Percentiles rank a stretch among this genome's conserved stretches.
Evolutionary conservation across 2,888 invertebrate species (phyloP).

Genomic region (Sarcophaga subvicina): DNA sequence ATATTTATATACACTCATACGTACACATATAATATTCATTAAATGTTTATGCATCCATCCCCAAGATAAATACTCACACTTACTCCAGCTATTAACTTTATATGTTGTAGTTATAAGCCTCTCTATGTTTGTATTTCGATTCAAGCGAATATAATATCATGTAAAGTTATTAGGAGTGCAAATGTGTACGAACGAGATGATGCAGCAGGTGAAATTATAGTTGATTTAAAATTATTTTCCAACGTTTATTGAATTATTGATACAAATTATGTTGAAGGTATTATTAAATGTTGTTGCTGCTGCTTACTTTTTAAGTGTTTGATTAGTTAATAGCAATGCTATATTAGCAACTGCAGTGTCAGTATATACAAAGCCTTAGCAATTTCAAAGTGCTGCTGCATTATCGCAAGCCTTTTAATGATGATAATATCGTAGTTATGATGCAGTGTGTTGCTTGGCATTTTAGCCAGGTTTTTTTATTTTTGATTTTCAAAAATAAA

Average conservation of each 20-base stretch:
- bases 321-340: constrained; percentile 7
- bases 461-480: neutral
- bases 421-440: neutral
- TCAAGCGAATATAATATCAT: neutral
- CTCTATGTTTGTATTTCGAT: neutral
- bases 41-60: constrained; percentile 19
- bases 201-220: constrained; percentile 53
- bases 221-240: constrained; percentile 44
- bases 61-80: neutral
- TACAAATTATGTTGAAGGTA: constrained; percentile 17
- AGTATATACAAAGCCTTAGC: neutral
- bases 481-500: too few species aligned
- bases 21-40: constrained; percentile 3
- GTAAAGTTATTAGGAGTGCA: constrained; percentile 26
- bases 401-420: neutral
- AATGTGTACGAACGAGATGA: constrained; percentile 24
- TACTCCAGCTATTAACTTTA: neutral
- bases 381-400: neutral
- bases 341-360: neutral
- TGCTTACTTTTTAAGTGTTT: neutral
- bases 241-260: constrained; percentile 63
- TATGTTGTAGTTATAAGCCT: neutral
- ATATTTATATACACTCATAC: neutral
- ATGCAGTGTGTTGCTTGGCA: neutral
- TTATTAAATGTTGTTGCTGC: neutral